Base-by-base conservation (phyloP, 2,113 vertebrate genomes). In the Stomatorhinus ivindoensis region DNA sequence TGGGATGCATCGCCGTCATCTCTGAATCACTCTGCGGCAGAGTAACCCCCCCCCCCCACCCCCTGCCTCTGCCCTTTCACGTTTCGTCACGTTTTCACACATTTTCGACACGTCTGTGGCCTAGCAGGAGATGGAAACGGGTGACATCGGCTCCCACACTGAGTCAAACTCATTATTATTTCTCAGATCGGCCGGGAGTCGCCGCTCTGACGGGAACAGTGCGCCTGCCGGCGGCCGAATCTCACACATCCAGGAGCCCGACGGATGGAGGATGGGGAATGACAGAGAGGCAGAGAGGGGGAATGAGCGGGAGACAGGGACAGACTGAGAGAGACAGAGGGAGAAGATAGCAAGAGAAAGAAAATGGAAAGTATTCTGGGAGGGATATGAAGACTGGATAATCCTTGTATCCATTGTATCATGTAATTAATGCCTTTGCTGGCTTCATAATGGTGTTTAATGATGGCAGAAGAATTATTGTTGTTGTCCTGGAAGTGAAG, bases 401-500 rank as follows among this genome's bases (percentile, higher is more conserved):
- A 96, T 95, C 93, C 93, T 91, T 91, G 92, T 93, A 90, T 92
- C 89, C 90, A 94, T 94, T 95, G 93, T 95, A 91, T 94, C 88
- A 92, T 92, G 92, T 92, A 94, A 93, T 95, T 95, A 94, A 94
- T 94, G 92, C 94, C 93, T 93, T 94, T 93, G 91, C 92, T 88
- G 84, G 91, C 91, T 89, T 91, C 92, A 94, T 93, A 94, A 94
- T 94, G 91, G 92, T 61, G 92, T 92, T 88, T 95, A 96, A 95
- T 95, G 94, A 95, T 92, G 91, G 92, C 90, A 95, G 92, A 91
- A 91, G 90, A 92, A 92, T 91, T 94, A 94, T 94, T 92, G 91
- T 91, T 92, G 83, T 58, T 58, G 80, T 92, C 92, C 17, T 7
- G 50, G 27, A 86, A 42, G 87, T 87, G 88, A 85, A 89, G 85